Percentiles rank a stretch among this genome's conserved stretches.
These are phyloP conservation scores for Drosophila ambigua DNA, from an alignment of 1,140 invertebrate genomes.

Conservation along the genomic window DNA sequence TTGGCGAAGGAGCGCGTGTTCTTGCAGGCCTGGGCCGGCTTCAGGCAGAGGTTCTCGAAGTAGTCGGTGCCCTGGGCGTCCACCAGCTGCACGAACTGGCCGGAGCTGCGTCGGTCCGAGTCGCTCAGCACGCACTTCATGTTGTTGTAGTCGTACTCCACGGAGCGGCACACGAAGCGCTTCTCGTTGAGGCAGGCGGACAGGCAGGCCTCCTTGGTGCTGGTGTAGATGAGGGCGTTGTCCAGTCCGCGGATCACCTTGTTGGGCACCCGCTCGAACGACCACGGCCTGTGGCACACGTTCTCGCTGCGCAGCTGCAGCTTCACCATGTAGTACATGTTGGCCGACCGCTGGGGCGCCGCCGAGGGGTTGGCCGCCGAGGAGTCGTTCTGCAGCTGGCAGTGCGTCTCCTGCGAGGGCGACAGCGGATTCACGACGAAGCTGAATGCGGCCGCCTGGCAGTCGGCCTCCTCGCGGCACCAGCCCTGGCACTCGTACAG, in stretches of 20 bases:
- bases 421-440: conserved; percentile 96
- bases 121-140: conserved; percentile 95
- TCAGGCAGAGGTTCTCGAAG: conserved; percentile 97
- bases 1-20: conserved; percentile 90
- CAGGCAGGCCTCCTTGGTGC: conserved; percentile 96
- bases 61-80: conserved; percentile 96
- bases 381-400: conserved; percentile 96
- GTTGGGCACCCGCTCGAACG: conserved; percentile 96
- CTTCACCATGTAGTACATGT: conserved; percentile 98
- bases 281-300: conserved; percentile 95
- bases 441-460: conserved; percentile 95
- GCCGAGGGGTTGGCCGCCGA: conserved; percentile 93
- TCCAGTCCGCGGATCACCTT: conserved; percentile 95
- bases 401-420: conserved; percentile 95
- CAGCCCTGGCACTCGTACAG: conserved; percentile 97
- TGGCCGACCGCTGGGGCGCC: conserved; percentile 91
- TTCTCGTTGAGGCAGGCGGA: conserved; percentile 96
- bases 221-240: conserved; percentile 96
- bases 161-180: conserved; percentile 95
- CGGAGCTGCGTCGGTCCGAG: conserved; percentile 92
- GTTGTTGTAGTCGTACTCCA: conserved; percentile 96
- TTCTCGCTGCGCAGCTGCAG: conserved; percentile 95
- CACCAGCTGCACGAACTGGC: conserved; percentile 92
- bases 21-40: conserved; percentile 93
- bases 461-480: conserved; percentile 95